Conservation (phyloP, 2,113 vertebrate genomes). For the Psettodes erumei region DNA sequence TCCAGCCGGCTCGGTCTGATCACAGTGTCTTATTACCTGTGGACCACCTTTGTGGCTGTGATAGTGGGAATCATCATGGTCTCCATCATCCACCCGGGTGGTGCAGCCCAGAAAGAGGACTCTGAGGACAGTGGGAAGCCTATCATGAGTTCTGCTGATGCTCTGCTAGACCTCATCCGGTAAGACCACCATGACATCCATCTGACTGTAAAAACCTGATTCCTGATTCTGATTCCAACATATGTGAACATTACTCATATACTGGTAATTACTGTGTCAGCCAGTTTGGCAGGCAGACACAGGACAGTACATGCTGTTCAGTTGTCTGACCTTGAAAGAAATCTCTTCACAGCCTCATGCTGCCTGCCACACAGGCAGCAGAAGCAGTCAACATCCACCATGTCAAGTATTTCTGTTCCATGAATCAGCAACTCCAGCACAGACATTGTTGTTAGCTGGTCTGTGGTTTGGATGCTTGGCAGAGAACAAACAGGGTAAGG, state of each 20-base stretch:
- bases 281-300: neutral
- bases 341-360: neutral
- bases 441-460: no score
- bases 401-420: neutral
- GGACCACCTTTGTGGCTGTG: constrained; percentile 97
- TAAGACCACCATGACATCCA: constrained; percentile 65
- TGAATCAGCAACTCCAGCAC: neutral
- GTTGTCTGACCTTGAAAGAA: neutral
- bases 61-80: constrained; percentile 98
- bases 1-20: constrained; percentile 95
- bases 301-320: neutral
- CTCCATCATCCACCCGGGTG: constrained; percentile 93
- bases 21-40: constrained; percentile 96
- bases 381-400: neutral
- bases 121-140: constrained; percentile 90
- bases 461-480: neutral
- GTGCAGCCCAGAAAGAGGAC: constrained; percentile 93
- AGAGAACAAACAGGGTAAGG: no score
- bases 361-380: no score
- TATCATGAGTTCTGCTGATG: constrained; percentile 96
- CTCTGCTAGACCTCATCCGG: constrained; percentile 96
- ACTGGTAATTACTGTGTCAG: no score
- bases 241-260: neutral
- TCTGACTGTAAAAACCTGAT: neutral
- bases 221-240: neutral